Conservation (phyloP, 2,888 invertebrate species). For the Ptilodon capucinus region DNA sequence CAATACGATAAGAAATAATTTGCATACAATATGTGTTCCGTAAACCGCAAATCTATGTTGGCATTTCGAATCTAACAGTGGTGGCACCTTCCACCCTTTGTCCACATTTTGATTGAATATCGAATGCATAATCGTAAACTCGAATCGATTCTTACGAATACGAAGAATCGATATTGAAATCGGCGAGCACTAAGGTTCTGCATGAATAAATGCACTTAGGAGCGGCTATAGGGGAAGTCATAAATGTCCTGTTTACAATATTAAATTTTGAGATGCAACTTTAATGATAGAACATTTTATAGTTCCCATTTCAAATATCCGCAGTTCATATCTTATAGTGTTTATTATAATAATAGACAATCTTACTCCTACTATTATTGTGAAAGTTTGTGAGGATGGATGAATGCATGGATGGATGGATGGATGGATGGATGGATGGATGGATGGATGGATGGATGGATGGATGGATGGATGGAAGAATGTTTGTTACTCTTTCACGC, state of each 20-base stretch:
- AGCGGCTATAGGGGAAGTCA: conserved; percentile 29
- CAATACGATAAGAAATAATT: conserved; percentile 5
- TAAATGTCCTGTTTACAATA: conserved; percentile 33
- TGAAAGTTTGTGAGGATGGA: no score
- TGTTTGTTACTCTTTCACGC: no score
- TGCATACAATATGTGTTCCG: conserved; percentile 8
- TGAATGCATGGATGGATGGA: no score
- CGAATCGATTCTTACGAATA: conserved; percentile 62
- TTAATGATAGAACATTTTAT: conserved; percentile 7
- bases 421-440: no score
- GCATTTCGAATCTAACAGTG: conserved; percentile 35
- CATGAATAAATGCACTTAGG: conserved; percentile 42
- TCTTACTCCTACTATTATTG: no score
- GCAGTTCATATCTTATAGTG: no score
- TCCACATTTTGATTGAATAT: conserved; percentile 69
- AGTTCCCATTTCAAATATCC: background rate
- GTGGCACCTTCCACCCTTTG: conserved; percentile 51
- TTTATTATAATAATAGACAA: no score
- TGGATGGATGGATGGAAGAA: no score
- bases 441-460: no score
- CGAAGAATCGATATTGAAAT: conserved; percentile 64
- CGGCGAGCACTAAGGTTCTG: conserved; percentile 45
- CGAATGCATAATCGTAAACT: conserved; percentile 71
- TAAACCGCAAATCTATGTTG: conserved; percentile 13
- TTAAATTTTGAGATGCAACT: conserved; percentile 18